These are phyloP conservation scores for Decapterus maruadsi DNA, from an alignment of 2,797 vertebrate genomes.

Conservation along the genomic window DNA sequence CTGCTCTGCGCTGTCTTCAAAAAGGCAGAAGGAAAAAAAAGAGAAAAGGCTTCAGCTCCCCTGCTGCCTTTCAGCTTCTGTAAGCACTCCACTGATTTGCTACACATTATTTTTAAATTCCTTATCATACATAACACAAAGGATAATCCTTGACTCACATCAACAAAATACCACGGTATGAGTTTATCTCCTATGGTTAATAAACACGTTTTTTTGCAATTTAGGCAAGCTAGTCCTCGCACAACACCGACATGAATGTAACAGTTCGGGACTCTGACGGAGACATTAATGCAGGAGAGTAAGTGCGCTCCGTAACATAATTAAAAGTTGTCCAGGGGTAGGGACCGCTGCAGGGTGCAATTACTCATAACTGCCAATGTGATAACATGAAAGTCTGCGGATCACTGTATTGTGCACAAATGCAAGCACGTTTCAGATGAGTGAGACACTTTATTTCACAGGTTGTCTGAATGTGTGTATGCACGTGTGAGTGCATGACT, in stretches of 20 bases:
- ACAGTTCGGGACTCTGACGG: constrained; percentile 64
- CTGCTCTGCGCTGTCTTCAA: constrained; percentile 41
- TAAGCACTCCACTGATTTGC: constrained; percentile 34
- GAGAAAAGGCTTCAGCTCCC: constrained; percentile 25
- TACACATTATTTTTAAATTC: constrained; percentile 51
- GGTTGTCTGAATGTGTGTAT: constrained; percentile 24
- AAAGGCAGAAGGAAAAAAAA: background rate
- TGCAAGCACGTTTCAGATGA: constrained; percentile 67
- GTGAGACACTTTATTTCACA: constrained; percentile 48
- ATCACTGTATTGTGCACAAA: constrained; percentile 70
- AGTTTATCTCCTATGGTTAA: constrained; percentile 59
- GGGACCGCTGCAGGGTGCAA: constrained; percentile 78
- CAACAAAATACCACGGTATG: constrained; percentile 52
- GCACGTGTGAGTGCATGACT: background rate
- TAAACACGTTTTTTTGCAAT: constrained; percentile 65
- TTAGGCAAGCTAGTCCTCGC: constrained; percentile 40
- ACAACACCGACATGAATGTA: constrained; percentile 51
- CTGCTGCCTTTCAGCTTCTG: constrained; percentile 47
- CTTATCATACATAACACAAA: constrained; percentile 58
- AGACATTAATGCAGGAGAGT: constrained; percentile 76
- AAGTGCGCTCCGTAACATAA: constrained; percentile 81
- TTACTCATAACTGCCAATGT: constrained; percentile 83
- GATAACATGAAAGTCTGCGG: constrained; percentile 75
- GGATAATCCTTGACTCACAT: constrained; percentile 44
- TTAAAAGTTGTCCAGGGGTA: constrained; percentile 81